Conservation (phyloP, 1,140 invertebrate genomes). For the Drosophila fuyamai region DNA sequence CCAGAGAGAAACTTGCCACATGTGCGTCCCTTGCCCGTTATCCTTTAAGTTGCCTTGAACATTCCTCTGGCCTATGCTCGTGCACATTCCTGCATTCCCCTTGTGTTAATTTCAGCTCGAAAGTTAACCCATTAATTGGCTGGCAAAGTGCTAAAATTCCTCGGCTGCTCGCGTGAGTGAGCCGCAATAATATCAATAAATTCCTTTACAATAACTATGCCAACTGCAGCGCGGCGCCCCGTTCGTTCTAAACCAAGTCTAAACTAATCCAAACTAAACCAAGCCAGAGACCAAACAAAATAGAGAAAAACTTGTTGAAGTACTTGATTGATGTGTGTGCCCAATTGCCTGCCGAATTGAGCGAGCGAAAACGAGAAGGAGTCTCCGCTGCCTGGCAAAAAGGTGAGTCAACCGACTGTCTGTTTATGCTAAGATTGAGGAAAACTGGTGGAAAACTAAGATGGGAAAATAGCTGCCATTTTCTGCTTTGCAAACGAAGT, state of each 20-base stretch:
- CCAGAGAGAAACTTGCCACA: constrained; percentile 31
- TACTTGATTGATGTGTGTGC: constrained; percentile 49
- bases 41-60: constrained; percentile 30
- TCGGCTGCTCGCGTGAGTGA: constrained; percentile 19
- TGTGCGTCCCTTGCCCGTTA: constrained; percentile 6
- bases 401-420: constrained; percentile 49
- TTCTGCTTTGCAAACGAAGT: background rate
- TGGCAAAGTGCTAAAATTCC: constrained; percentile 30
- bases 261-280: constrained; percentile 28
- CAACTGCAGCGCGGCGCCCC: constrained; percentile 29
- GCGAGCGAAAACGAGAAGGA: constrained; percentile 39
- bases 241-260: constrained; percentile 9
- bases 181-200: constrained; percentile 52
- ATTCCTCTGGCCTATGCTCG: constrained; percentile 16
- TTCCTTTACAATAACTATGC: constrained; percentile 34
- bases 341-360: constrained; percentile 47
- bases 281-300: constrained; percentile 54
- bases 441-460: constrained; percentile 1
- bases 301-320: constrained; percentile 60
- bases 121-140: constrained; percentile 66
- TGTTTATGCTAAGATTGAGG: constrained; percentile 21
- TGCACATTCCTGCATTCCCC: constrained; percentile 49
- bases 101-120: constrained; percentile 49
- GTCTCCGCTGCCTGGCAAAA: constrained; percentile 29
- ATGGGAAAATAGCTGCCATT: constrained; percentile 4